phyloP scores from a whole-genome alignment of 2,113 vertebrate species.

The Myiozetetes cayanensis region DNA sequence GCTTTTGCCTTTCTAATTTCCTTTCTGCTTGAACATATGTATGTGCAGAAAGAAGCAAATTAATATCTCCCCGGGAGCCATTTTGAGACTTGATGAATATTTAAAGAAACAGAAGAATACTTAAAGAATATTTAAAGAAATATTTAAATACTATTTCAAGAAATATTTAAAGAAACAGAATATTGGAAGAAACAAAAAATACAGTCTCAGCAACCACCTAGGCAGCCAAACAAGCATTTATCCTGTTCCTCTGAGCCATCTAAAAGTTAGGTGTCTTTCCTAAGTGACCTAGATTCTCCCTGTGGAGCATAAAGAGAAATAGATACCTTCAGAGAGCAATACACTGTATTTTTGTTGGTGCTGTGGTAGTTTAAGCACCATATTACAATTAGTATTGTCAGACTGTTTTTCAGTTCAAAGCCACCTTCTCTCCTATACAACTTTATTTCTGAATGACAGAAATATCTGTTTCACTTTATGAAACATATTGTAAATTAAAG shows the following conservation, averaged over 20 bases:
- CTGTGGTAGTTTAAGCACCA: neutral
- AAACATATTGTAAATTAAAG: neutral
- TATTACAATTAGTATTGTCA: neutral
- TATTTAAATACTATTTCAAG: neutral
- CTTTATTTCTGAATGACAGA: neutral
- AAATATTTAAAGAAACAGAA: neutral
- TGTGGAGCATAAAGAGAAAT: neutral
- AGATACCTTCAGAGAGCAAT: neutral
- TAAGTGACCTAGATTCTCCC: neutral
- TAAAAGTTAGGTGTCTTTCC: neutral
- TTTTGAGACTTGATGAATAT: neutral
- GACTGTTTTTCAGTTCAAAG: neutral
- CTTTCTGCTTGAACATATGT: neutral
- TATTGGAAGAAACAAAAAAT: neutral
- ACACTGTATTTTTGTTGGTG: fast-evolving
- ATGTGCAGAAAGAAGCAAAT: neutral
- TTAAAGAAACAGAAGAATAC: neutral
- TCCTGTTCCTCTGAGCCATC: neutral
- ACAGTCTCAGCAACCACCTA: neutral
- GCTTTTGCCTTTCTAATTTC: neutral
- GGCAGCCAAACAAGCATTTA: neutral
- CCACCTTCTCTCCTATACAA: neutral
- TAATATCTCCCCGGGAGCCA: neutral
- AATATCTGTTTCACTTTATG: neutral
- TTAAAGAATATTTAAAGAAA: neutral